Evolutionary conservation across 92 coral and sea anemone species (phyloP), one percentile per base, ranked within the genome.

Genomic region (Ricordea florida): DNA sequence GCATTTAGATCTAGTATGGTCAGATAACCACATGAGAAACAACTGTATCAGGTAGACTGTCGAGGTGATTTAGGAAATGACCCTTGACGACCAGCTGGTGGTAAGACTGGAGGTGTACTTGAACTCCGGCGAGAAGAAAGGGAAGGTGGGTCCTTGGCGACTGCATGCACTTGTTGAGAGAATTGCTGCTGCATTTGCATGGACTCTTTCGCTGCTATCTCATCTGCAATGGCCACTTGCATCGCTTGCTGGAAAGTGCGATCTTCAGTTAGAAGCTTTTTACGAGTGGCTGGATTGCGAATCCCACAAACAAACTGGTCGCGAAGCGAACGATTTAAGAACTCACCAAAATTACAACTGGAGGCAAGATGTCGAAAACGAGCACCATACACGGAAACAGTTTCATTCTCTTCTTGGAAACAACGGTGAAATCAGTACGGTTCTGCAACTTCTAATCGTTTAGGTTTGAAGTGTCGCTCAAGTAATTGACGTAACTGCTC

Each of bases 301-400:
- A 87, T 48, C 6, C 89, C 84, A 25, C 74, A 48, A 13, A 83
- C 66, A 55, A 76, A 83, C 75, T 74, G 84, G 55, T 80, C 84
- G 17, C 76, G 71, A 48, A 74, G 84, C 9, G 76, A 76, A 23
- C 80, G 63, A 23, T 62, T 85, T 40, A 79, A 55, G 37, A 70
- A 69, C 22, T 73, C 76, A 32, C 87, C 87, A 36, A 82, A 82
- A 75, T 52, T 52, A 61, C 69, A 81, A 21, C 57, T 81, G 22
- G 51, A 38, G 17, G 89, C 89, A 33, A 74, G 60, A 74, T 58
- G 87, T 62, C 84, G 40, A 27, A 87, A 42, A 25, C 77, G 64
- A 14, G 84, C 84, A 23, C 84, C 62, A 41, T 80, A 87, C 9
- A 24, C 72, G 5, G 87, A 69, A 35, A 80, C 66, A 8, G 63